A percentile compares a stretch with the other conserved stretches of the same genome.
Evolutionary conservation across 2,888 invertebrate genomes (phyloP).

Genomic region (Phalera bucephala): DNA sequence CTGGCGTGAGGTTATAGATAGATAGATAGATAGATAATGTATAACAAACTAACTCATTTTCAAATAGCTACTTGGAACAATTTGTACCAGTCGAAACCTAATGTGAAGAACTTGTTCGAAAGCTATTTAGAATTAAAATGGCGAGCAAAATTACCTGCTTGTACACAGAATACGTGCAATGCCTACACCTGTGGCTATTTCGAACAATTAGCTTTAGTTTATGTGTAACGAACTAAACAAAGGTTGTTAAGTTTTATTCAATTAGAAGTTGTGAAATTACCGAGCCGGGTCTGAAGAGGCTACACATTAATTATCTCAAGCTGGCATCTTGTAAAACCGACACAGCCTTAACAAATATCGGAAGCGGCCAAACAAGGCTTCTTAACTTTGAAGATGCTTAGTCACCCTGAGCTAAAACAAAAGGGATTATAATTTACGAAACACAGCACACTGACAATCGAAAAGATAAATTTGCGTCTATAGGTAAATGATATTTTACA

Average conservation of each 20-base stretch:
- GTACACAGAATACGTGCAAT: conserved; percentile 3
- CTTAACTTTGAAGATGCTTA: conserved; percentile 67
- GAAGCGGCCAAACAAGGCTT: conserved; percentile 66
- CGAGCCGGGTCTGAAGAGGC: conserved; percentile 42
- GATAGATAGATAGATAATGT: no score
- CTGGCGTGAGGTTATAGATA: no score
- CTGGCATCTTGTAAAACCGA: conserved; percentile 67
- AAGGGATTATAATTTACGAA: conserved; percentile 60
- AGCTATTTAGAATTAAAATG: conserved; percentile 25
- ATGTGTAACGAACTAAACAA: conserved; percentile 22
- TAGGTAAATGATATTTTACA: no score
- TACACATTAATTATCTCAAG: conserved; percentile 73
- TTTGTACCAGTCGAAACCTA: conserved; percentile 3
- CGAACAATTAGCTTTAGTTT: conserved; percentile 3
- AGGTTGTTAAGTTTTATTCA: conserved; percentile 43
- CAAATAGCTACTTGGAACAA: no score
- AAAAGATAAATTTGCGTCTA: not conserved
- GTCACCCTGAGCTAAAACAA: conserved; percentile 58
- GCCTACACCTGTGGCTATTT: conserved; percentile 7
- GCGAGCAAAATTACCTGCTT: conserved; percentile 10
- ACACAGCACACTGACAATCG: conserved; percentile 35
- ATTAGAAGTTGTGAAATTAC: conserved; percentile 62
- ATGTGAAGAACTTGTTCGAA: conserved; percentile 18
- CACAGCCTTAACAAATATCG: conserved; percentile 74
- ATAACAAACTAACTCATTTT: no score